Evolutionary conservation across 2,113 vertebrate species (phyloP).

Genomic region (Lanius ludovicianus): DNA sequence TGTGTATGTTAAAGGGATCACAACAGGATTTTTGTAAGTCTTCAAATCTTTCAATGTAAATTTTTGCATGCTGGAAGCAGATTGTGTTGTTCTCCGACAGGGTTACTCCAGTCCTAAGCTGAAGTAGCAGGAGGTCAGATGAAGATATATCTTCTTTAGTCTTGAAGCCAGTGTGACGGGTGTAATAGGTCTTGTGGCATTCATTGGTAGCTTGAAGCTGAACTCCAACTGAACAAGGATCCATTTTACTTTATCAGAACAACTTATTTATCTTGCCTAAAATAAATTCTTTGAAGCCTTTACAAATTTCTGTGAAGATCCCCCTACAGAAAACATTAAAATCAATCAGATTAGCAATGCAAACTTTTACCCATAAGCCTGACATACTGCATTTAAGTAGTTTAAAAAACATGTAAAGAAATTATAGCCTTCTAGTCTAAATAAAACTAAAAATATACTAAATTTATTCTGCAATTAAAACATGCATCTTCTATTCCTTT

Average conservation of each 20-base stretch:
- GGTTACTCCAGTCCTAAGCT: slow-evolving; percentile 78
- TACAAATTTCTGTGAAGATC: slow-evolving; percentile 8
- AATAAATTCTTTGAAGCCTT: slow-evolving; percentile 15
- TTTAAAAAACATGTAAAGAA: neutral
- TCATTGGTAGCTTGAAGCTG: slow-evolving; percentile 76
- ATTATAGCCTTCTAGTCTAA: neutral
- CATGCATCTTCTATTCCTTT: neutral
- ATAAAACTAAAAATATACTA: neutral
- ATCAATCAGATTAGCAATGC: slow-evolving; percentile 36
- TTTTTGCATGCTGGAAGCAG: slow-evolving; percentile 79
- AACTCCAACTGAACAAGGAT: slow-evolving; percentile 79
- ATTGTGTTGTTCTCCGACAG: slow-evolving; percentile 76
- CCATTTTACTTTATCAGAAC: slow-evolving; percentile 58
- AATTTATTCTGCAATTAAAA: neutral
- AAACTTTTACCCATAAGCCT: slow-evolving; percentile 13
- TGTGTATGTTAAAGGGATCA: slow-evolving; percentile 81
- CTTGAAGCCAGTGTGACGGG: slow-evolving; percentile 76
- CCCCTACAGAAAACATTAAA: slow-evolving; percentile 64
- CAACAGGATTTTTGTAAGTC: slow-evolving; percentile 79
- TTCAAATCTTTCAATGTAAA: slow-evolving; percentile 80
- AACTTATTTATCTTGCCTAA: neutral
- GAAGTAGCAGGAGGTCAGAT: slow-evolving; percentile 76
- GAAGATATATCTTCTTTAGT: slow-evolving; percentile 74
- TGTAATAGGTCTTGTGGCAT: slow-evolving; percentile 78
- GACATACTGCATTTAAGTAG: neutral